A percentile compares a stretch with the other conserved stretches of the same genome.
phyloP scores from a whole-genome alignment of 2,113 vertebrate species.

The Festucalex cinctus region DNA sequence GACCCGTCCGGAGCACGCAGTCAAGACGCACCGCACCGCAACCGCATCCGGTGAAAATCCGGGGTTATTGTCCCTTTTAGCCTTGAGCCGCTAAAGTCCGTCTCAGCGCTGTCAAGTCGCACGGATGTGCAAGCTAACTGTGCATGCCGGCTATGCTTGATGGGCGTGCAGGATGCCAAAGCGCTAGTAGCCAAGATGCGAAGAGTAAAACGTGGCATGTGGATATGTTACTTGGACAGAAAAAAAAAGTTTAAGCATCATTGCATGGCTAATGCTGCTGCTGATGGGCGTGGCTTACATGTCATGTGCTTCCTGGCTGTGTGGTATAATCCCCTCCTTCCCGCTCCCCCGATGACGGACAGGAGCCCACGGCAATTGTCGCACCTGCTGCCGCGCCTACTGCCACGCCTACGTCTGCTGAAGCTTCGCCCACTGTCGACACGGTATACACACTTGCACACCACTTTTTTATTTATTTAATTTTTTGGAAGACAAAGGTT shows the following conservation, averaged over 20 bases:
- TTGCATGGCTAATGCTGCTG: conserved; percentile 4
- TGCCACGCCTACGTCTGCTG: conserved; percentile 32
- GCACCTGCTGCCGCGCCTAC: conserved; percentile 29
- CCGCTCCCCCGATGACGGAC: conserved; percentile 22
- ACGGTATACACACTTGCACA: conserved; percentile 42
- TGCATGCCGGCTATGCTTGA: conserved; percentile 53
- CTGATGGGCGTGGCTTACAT: conserved; percentile 14
- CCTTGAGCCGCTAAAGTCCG: conserved; percentile 65
- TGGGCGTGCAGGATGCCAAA: conserved; percentile 49
- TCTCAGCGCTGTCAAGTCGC: conserved; percentile 42
- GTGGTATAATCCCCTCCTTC: conserved; percentile 22
- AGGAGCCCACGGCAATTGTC: conserved; percentile 37
- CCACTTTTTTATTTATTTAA: not conserved
- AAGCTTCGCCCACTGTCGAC: conserved; percentile 36
- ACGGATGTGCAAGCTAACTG: conserved; percentile 51
- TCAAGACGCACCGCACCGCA: too few species aligned
- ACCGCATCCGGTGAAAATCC: too few species aligned
- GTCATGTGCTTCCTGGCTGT: conserved; percentile 17
- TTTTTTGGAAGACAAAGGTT: too few species aligned
- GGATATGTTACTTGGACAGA: not conserved
- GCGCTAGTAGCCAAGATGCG: conserved; percentile 48
- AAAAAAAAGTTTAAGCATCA: not conserved
- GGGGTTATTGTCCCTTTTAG: conserved; percentile 67
- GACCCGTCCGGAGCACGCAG: too few species aligned
- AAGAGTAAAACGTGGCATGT: conserved; percentile 4